Evolutionary conservation across 92 coral and sea anemone genomes (phyloP).

Genomic region (Metridium senile): DNA sequence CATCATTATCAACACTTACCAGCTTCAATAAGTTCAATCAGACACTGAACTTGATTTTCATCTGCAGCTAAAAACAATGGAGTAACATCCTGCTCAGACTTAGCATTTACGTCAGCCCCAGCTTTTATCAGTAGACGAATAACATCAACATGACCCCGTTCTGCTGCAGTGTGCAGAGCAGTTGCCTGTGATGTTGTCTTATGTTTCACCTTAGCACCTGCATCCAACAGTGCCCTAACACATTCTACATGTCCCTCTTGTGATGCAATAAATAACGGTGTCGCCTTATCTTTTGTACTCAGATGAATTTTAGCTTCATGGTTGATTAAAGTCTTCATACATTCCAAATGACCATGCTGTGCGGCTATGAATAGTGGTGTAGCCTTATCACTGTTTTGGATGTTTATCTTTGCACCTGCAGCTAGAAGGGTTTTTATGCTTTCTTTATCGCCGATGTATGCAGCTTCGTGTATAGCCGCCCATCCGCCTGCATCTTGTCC

Average conservation of each 20-base stretch:
- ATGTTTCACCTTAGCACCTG: slow-evolving; percentile 65
- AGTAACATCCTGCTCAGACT: slow-evolving; percentile 52
- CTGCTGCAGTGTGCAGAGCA: slow-evolving; percentile 80
- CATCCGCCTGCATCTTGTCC: slow-evolving; percentile 82
- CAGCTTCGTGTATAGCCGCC: slow-evolving; percentile 85
- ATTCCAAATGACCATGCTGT: slow-evolving; percentile 66
- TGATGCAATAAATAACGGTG: slow-evolving; percentile 74
- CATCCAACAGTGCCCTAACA: slow-evolving; percentile 47
- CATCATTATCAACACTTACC: not conserved
- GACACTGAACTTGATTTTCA: slow-evolving; percentile 64
- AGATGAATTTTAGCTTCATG: slow-evolving; percentile 46
- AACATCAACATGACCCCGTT: slow-evolving; percentile 60
- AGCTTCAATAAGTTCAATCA: slow-evolving; percentile 42
- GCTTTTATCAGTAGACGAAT: slow-evolving; percentile 52
- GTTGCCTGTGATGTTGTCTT: slow-evolving; percentile 40
- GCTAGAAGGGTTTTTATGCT: slow-evolving; percentile 45
- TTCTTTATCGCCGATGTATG: slow-evolving; percentile 49
- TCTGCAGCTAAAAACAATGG: slow-evolving; percentile 71
- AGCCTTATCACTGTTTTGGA: slow-evolving; percentile 75
- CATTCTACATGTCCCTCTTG: slow-evolving; percentile 72
- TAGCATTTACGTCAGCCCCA: slow-evolving; percentile 56
- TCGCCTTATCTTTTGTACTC: slow-evolving; percentile 60
- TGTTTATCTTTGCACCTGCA: slow-evolving; percentile 44
- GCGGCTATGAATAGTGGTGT: slow-evolving; percentile 73
- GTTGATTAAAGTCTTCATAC: slow-evolving; percentile 53